Evolutionary conservation across 2,888 invertebrate species (phyloP), one percentile per base, ranked within the genome.

Genomic region (Morpho achilles): DNA sequence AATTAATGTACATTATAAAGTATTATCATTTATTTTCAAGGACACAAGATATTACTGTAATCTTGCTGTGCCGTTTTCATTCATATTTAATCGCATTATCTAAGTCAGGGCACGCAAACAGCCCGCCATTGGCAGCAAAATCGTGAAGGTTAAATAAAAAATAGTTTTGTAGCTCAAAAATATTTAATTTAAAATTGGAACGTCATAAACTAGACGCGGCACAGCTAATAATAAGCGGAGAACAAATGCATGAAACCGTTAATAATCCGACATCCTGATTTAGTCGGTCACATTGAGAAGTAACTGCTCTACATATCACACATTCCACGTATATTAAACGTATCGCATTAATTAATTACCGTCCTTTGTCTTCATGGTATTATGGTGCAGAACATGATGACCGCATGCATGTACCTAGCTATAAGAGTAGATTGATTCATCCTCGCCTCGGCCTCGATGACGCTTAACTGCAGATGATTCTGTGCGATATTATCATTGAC

Each of bases 241-340:
- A 41, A 49, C 47, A 49, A 41, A 48, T 50, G 42, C 53, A 48
- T 44, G 23, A 7, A 54, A 52, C 48, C 53, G 60, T 55, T 55
- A 52, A 42, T 52, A 57, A 59, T 59, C 53, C 47, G 49, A 56
- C 51, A 59, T 61, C 63, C 59, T 63, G 63, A 61, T 63, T 22
- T 50, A 61, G 48, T 49, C 48, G 52, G 56, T 55, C 52, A 57
- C 61, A 63, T 58, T 60, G 59, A 61, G 53, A 59, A 44, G 50
- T 56, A 42, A 48, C 43, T 43, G 48, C 10, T 54, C 54, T 54
- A 56, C 58, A 60, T 61, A 63, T 63, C 50, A 55, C 59, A 59
- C 67, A 68, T 65, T 66, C 68, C 66, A 58, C 60, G 60, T 63
- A 63, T 58, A 68, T 66, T 66, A 65, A 62, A 63, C 57, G 57